Base-by-base conservation (phyloP, 2,113 vertebrate genomes). In the Pygoscelis adeliae region DNA sequence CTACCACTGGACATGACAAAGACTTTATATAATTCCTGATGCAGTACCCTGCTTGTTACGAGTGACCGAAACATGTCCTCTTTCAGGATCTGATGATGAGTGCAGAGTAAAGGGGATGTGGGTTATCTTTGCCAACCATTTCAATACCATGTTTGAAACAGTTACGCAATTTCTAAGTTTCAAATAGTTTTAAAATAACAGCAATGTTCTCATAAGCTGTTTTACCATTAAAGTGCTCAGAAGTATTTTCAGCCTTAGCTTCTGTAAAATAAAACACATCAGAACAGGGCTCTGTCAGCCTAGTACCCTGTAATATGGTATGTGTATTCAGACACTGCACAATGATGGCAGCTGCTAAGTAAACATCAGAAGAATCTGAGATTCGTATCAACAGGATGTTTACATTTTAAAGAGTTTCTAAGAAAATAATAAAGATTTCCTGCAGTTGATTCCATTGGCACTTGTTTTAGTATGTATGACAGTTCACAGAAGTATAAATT, bases 361-460 rank as follows among this genome's bases (percentile, higher is more conserved):
- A 97, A 97, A 98, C 94, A 97, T 59, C 63, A 90, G 88, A 92
- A 92, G 93, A 93, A 97, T 92, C 80, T 69, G 87, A 97, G 96
- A 97, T 96, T 91, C 7, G 2, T 96, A 98, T 97, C 97, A 97
- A 97, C 94, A 97, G 97, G 97, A 97, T 98, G 97, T 97, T 97
- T 97, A 97, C 77, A 94, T 96, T 97, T 96, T 72, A 76, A 96
- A 93, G 93, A 58, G 91, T 94, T 96, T 97, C 95, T 96, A 97
- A 94, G 95, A 97, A 97, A 97, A 97, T 96, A 98, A 95, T 96
- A 93, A 97, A 97, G 93, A 95, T 97, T 97, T 97, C 96, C 97
- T 96, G 95, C 87, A 85, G 93, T 80, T 94, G 52, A 91, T 93
- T 94, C 81, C 83, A 87, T 1, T 96, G 91, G 83, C 63, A 92